Percentiles rank a stretch among this genome's conserved stretches.
These are phyloP conservation scores for Lycaon pictus DNA, from an alignment of 2,113 vertebrate genomes.

Conservation along the genomic window DNA sequence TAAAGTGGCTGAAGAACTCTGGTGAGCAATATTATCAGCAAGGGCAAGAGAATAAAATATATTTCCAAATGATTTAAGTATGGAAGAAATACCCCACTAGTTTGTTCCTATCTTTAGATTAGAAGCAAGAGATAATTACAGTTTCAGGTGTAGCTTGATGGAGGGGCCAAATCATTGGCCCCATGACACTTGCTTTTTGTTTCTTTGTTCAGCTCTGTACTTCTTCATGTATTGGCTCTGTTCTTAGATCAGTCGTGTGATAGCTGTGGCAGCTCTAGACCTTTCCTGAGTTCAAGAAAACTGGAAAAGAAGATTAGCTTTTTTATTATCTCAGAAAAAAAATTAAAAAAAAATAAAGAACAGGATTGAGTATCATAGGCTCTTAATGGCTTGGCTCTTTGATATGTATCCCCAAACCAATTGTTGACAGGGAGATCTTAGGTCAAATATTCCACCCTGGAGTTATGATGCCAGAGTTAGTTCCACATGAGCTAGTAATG, in stretches of 20 bases:
- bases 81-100: not conserved
- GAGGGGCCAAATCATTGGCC: not conserved
- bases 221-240: not conserved
- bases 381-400: not conserved
- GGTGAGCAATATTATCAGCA: not conserved
- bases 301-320: not conserved
- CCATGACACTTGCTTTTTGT: not conserved
- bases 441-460: not conserved
- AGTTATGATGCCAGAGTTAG: not conserved
- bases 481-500: not conserved
- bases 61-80: not conserved
- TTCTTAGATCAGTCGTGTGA: not conserved
- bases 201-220: not conserved
- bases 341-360: not conserved
- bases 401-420: not conserved
- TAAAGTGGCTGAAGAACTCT: not conserved
- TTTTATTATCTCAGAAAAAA: not conserved
- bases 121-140: not conserved
- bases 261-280: not conserved
- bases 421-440: not conserved
- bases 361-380: not conserved
- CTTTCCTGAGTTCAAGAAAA: not conserved
- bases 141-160: not conserved
- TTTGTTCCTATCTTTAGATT: not conserved
- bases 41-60: not conserved